Evolutionary conservation across 35 echinoderm and acorn worm species (phyloP).

Genomic region (Lytechinus variegatus): DNA sequence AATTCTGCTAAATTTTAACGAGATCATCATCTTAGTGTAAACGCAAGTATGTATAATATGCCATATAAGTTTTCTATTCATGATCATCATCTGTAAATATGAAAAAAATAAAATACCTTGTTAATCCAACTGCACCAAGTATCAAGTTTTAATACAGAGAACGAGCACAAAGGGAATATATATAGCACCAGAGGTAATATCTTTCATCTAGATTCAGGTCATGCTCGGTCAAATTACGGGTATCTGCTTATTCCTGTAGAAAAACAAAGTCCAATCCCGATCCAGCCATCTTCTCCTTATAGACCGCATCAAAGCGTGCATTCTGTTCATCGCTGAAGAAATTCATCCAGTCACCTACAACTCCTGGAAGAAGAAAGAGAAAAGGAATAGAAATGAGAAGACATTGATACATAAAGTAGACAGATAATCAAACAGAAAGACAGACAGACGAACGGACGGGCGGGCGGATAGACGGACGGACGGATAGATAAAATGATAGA

Average conservation of each 20-base stretch:
- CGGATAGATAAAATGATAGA: no score
- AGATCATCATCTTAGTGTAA: no score
- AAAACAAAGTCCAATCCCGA: constrained; percentile 69
- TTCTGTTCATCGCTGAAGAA: constrained; percentile 78
- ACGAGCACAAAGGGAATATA: background rate
- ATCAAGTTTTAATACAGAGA: background rate
- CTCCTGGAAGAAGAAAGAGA: constrained; percentile 40
- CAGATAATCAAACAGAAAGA: no score
- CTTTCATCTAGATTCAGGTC: background rate
- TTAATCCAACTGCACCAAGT: no score
- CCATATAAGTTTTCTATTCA: no score
- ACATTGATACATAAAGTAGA: no score
- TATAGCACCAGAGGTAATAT: background rate
- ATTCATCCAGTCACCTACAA: constrained; percentile 85
- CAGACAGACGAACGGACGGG: no score
- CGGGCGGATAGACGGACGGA: no score
- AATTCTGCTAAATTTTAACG: no score
- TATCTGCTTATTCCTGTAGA: constrained; percentile 25
- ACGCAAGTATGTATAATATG: no score
- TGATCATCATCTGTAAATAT: no score
- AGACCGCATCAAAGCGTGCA: constrained; percentile 61
- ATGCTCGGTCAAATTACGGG: background rate
- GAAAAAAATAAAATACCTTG: no score
- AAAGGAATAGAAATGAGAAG: background rate
- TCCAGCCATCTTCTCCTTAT: constrained; percentile 60